phyloP scores from a whole-genome alignment of 2,888 invertebrate species.

The Liodrosophila aerea region DNA sequence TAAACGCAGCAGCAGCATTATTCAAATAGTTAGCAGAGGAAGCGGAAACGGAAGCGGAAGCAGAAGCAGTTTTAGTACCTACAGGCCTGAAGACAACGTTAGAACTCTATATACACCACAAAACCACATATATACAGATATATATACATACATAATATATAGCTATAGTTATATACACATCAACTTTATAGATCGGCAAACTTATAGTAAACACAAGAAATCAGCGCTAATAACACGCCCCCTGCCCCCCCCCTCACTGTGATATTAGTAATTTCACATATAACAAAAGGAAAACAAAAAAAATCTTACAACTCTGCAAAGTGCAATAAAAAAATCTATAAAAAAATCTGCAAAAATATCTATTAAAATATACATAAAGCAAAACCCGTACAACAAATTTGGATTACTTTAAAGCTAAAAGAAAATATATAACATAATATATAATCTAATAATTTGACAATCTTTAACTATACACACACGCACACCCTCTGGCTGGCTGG shows the following conservation, averaged over 20 bases:
- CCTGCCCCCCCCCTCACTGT: slow-evolving; percentile 49
- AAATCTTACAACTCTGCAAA: slow-evolving; percentile 8
- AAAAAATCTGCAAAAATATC: slow-evolving; percentile 8
- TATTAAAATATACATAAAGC: slow-evolving; percentile 2
- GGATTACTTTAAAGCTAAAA: too few relatives aligned
- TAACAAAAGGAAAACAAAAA: slow-evolving; percentile 19
- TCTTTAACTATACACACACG: slow-evolving; percentile 2
- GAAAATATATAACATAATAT: too few relatives aligned
- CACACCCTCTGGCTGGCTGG: background rate
- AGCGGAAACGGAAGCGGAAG: slow-evolving; percentile 10
- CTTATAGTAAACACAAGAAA: slow-evolving; percentile 16
- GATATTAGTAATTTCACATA: slow-evolving; percentile 64
- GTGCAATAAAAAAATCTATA: slow-evolving; percentile 34
- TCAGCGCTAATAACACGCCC: slow-evolving; percentile 36
- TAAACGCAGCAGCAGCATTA: too few relatives aligned
- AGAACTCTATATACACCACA: slow-evolving; percentile 54
- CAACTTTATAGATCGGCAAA: slow-evolving; percentile 48
- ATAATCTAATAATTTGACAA: slow-evolving; percentile 1
- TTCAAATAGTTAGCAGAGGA: too few relatives aligned
- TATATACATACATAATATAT: slow-evolving; percentile 30
- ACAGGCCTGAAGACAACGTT: slow-evolving; percentile 67
- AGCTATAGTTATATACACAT: slow-evolving; percentile 32
- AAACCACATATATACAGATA: slow-evolving; percentile 36
- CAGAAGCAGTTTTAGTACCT: slow-evolving; percentile 68
- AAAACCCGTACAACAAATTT: slow-evolving; percentile 10